Base-by-base conservation (phyloP, 1,140 invertebrate genomes). In the Drosophila dunni region DNA sequence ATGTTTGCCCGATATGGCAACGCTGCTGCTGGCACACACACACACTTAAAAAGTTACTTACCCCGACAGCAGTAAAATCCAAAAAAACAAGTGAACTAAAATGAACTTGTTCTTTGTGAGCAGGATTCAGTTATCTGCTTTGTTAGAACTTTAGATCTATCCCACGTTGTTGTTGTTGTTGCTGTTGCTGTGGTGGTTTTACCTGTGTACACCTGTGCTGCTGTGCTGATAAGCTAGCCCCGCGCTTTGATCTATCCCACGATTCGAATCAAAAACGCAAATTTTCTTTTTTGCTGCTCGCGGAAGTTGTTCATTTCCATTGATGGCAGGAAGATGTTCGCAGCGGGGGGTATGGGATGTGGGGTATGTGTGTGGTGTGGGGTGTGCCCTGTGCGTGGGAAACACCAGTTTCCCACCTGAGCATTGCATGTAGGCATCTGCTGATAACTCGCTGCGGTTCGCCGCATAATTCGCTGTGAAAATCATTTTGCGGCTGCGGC, bases 211-310 rank as follows among this genome's bases (percentile, higher is more conserved):
- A 78, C 70, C 66, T 78, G 60, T 34, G 65, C 42, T 13, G 34
- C 53, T 34, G 45, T 44, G 17, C 44, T 81, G 78, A 86, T 86
- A 86, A 83, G 67, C 17, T 9, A 17, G 53, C 45, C 29, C 33
- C 57, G 48, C 57, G 48, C 57, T 56, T 70, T 77, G 77, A 76
- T 84, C 73, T 90, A 85, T 90, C 85, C 85, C 85, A 90, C 81
- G 85, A 90, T 85, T 90, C 79, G 24, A 90, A 90, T 90, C 85
- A 90, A 90, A 90, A 90, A 81, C 85, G 86, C 81, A 86, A 90
- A 90, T 90, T 81, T 76, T 57, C 44, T n/a, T 24, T 10, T 42
- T 62, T 45, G 42, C 60, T n/a, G 48, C 33, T 73, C 64, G 67
- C 79, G 83, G 82, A 86, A 86, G 82, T 86, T 60, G 84, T 75